Evolutionary conservation across 2,888 invertebrate genomes (phyloP).

Genomic region (Tipula vernalis): DNA sequence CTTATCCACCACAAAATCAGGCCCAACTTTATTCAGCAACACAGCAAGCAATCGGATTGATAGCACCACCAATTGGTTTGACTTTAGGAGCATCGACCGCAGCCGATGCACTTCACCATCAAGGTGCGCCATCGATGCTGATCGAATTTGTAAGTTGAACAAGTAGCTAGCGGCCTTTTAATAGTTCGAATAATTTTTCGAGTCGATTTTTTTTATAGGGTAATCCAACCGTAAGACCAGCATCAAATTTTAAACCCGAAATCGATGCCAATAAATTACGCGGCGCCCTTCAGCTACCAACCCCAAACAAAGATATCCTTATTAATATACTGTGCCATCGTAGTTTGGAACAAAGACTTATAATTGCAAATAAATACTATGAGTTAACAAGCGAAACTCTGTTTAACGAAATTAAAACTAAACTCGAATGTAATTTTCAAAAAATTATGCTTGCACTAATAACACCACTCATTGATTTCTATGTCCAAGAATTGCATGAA

Average conservation of each 20-base stretch:
- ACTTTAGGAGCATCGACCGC: not conserved
- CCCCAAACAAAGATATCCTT: conserved; percentile 82
- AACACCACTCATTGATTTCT: not conserved
- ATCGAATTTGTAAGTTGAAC: not conserved
- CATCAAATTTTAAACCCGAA: conserved; percentile 63
- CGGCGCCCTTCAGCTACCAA: conserved; percentile 82
- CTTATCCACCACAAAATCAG: not conserved
- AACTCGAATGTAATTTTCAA: not conserved
- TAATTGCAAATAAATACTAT: conserved; percentile 46
- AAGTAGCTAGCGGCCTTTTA: not conserved
- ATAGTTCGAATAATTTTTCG: not conserved
- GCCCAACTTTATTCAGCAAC: not conserved
- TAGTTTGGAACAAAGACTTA: conserved; percentile 72
- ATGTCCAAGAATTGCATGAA: not conserved
- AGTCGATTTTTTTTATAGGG: conserved; percentile 24
- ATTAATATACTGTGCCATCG: conserved; percentile 73
- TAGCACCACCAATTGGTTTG: not conserved
- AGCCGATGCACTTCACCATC: not conserved
- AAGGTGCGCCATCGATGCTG: not conserved
- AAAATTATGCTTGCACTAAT: not conserved
- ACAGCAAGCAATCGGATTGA: not conserved
- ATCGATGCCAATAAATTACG: conserved; percentile 68
- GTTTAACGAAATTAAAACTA: conserved; percentile 11
- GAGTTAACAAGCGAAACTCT: conserved; percentile 40
- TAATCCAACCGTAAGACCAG: conserved; percentile 59